These are phyloP conservation scores for Calidris pugnax DNA, from an alignment of 2,113 vertebrate species.

Conservation along the genomic window DNA sequence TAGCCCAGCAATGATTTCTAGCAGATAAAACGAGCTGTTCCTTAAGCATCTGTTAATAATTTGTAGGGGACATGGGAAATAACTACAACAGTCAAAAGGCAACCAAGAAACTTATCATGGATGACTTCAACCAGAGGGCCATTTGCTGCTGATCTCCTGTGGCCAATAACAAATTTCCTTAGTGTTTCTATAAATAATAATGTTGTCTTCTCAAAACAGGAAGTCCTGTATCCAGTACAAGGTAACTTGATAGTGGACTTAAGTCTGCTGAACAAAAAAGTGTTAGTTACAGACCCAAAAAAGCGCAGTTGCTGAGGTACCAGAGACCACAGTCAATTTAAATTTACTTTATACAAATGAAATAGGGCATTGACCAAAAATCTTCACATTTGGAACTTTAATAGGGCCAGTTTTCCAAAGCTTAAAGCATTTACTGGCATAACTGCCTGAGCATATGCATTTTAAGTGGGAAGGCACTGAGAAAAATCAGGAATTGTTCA, in stretches of 20 bases:
- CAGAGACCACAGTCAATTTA: neutral
- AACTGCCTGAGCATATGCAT: neutral
- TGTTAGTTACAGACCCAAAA: neutral
- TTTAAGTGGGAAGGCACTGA: neutral
- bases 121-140: neutral
- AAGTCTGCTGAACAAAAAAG: neutral
- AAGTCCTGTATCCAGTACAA: neutral
- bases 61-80: neutral
- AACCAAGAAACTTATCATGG: neutral
- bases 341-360: neutral
- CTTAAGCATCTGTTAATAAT: neutral
- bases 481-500: conserved; percentile 21
- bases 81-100: neutral
- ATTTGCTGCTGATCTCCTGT: neutral
- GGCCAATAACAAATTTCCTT: conserved; percentile 2
- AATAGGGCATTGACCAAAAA: neutral
- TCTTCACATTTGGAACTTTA: neutral
- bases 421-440: neutral
- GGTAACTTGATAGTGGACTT: neutral
- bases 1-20: neutral
- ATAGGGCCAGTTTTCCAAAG: neutral
- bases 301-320: neutral
- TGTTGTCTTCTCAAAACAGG: conserved; percentile 29
- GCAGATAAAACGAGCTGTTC: neutral
- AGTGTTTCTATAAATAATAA: conserved; percentile 28